Base-by-base conservation (phyloP, 2,888 invertebrate species). In the Cantharis nigra region DNA sequence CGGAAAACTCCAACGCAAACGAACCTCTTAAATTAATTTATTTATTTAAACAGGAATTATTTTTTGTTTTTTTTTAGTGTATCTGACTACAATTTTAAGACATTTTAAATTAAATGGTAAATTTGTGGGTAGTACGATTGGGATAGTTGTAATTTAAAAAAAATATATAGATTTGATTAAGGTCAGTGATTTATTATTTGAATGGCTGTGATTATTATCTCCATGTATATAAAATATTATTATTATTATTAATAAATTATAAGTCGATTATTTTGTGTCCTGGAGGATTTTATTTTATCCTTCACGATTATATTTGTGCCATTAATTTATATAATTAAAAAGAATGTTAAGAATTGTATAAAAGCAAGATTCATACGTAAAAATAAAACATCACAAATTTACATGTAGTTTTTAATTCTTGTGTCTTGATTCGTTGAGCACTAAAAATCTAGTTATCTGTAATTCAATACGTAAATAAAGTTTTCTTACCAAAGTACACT, bases 281-380 rank as follows among this genome's bases (percentile, higher is more conserved):
- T 49, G 49, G 76, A 82, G 76, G 74, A 76, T 76, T 80, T 49
- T 49, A 49, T 49, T 49, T 49, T 74, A 77, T 81, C 81, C 81
- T 81, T 81, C 78, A 79, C 77, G 79, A 80, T 80, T 80, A 79
- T 79, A 72, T 79, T 82, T 83, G 84, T 84, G 84, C 84, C 84
- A 84, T 84, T 84, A 83, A 84, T 82, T 84, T 83, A 83, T 83
- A 81, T 83, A 80, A 79, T 79, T 33, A 33, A 79, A 76, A 79
- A 74, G 77, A 70, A 74, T 80, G 80, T 81, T 79, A 81, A 80
- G 49, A 49, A 49, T 80, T 80, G 78, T 80, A 78, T 75, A 78
- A 70, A 77, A 77, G 69, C 75, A 63, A 76, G 71, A 64, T 79
- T 71, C 69, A 74, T 74, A 79, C 71, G 74, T 79, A 79, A 49